Evolutionary conservation across 2,888 invertebrate species (phyloP).

Genomic region (Ochropacha duplaris): DNA sequence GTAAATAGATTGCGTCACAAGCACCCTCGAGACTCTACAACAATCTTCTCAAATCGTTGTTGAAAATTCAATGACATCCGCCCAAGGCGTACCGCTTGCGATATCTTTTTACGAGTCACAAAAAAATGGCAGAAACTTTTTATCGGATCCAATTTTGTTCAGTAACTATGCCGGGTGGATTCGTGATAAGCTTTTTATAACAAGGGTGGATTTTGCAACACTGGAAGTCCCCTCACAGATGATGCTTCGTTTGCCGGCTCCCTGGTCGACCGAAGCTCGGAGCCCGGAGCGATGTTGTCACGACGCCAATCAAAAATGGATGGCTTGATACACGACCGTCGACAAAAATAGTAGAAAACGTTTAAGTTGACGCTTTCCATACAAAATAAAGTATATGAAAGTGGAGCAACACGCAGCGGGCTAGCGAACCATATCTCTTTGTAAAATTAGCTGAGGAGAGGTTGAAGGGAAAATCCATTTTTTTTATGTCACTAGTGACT

Average conservation of each 20-base stretch:
- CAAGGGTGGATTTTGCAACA: conserved; percentile 42
- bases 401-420: not conserved
- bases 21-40: conserved; percentile 41
- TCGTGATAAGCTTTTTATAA: conserved; percentile 67
- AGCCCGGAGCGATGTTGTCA: conserved; percentile 10
- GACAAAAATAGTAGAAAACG: conserved; percentile 1
- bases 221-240: conserved; percentile 3
- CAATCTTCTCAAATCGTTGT: conserved; percentile 55
- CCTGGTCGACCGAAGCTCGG: not conserved
- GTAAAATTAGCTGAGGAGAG: not conserved
- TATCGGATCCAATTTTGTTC: conserved; percentile 68
- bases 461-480: not conserved
- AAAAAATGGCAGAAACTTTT: conserved; percentile 62
- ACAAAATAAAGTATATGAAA: not conserved
- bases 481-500: too few relatives aligned
- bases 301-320: conserved; percentile 29
- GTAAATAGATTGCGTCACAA: conserved; percentile 37
- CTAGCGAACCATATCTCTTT: conserved; percentile 20
- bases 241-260: not conserved
- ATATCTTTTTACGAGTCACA: conserved; percentile 63
- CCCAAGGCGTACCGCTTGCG: conserved; percentile 45
- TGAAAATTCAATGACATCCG: conserved; percentile 65
- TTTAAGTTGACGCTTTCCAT: not conserved
- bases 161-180: conserved; percentile 62
- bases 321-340: not conserved